A percentile compares a stretch with the other conserved stretches of the same genome.
Conservation (phyloP, 64 coral and sea anemone genomes). For the Montipora capricornis region DNA sequence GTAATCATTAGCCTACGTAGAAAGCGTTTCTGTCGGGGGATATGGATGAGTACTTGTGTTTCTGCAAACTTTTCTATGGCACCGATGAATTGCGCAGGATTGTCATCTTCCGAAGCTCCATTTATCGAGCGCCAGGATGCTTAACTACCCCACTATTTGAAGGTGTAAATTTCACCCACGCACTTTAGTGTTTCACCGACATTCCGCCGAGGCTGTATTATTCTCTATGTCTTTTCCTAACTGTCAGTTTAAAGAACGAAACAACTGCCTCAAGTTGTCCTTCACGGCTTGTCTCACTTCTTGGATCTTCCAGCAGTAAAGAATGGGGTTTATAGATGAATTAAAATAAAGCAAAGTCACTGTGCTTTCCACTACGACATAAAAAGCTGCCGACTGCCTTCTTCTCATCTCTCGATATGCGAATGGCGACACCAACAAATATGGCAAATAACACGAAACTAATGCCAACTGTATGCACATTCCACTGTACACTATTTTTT, state of each 20-base stretch:
- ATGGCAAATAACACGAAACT: not conserved
- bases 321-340: not conserved
- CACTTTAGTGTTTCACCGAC: no score
- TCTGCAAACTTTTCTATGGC: no score
- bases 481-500: not conserved
- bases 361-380: not conserved
- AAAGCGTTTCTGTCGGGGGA: no score
- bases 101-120: no score
- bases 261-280: not conserved
- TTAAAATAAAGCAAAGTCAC: not conserved
- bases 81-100: no score
- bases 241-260: not conserved
- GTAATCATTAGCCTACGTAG: no score
- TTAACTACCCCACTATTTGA: no score
- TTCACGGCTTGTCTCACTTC: not conserved
- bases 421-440: not conserved
- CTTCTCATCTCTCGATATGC: not conserved
- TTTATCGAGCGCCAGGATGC: no score
- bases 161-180: no score
- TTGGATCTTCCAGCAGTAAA: not conserved
- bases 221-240: no score
- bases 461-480: not conserved
- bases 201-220: no score
- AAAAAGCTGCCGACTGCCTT: not conserved
- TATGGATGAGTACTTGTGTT: no score